Evolutionary conservation across 2,113 vertebrate species (phyloP).

Genomic region (Geococcyx californianus): DNA sequence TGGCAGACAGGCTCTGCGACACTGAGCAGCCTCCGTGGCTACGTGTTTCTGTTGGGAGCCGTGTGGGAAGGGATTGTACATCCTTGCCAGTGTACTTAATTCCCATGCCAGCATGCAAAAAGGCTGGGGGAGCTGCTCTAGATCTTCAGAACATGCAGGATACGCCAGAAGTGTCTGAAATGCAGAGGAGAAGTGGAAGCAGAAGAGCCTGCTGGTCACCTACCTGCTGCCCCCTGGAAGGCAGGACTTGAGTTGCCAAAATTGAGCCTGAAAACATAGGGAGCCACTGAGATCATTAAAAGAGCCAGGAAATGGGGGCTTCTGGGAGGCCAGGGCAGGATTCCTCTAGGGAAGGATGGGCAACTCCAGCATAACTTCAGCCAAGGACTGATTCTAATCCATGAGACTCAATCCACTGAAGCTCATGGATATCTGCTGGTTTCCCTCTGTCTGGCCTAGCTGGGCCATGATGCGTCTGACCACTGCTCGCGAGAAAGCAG

Average conservation of each 20-base stretch:
- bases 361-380: too few species aligned
- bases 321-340: too few species aligned
- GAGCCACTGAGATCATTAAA: accelerated
- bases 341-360: too few species aligned
- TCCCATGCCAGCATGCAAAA: background rate
- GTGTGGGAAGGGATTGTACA: background rate
- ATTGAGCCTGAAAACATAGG: accelerated
- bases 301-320: background rate
- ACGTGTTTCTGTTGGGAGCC: background rate
- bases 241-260: background rate
- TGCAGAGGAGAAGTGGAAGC: background rate
- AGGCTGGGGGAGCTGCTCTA: background rate
- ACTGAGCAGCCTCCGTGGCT: background rate
- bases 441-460: too few species aligned
- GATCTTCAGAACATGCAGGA: background rate
- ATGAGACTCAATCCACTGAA: too few species aligned
- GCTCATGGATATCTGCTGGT: too few species aligned
- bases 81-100: background rate
- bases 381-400: too few species aligned
- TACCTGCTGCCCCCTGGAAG: background rate
- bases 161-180: background rate
- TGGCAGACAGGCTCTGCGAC: background rate
- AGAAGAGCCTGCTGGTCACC: background rate
- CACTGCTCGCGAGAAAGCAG: too few species aligned
- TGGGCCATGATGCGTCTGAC: too few species aligned